A percentile compares a stretch with the other conserved stretches of the same genome.
Conservation (phyloP, 2,888 invertebrate genomes). For the Laspeyria flexula region DNA sequence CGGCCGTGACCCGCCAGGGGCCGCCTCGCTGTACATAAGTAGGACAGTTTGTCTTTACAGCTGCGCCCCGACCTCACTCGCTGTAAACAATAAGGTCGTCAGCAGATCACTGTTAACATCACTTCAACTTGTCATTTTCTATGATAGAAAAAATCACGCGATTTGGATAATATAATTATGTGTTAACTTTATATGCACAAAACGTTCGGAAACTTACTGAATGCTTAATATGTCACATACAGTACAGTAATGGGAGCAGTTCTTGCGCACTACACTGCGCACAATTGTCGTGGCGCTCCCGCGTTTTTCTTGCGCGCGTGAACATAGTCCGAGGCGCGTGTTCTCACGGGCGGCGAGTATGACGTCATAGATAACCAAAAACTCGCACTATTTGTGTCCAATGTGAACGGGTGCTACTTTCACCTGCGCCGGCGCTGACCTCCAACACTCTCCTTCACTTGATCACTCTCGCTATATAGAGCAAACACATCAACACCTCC, state of each 20-base stretch:
- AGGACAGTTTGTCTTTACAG: too few species aligned
- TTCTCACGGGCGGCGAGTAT: too few species aligned
- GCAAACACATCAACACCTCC: not conserved
- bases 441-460: not conserved
- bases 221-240: not conserved
- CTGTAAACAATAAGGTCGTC: too few species aligned
- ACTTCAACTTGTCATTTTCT: too few species aligned
- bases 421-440: conserved; percentile 30
- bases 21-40: too few species aligned
- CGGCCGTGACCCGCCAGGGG: too few species aligned
- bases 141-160: too few species aligned
- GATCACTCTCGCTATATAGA: not conserved
- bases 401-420: conserved; percentile 46
- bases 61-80: too few species aligned
- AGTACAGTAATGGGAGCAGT: conserved; percentile 18
- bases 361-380: too few species aligned
- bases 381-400: conserved; percentile 23
- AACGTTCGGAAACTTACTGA: not conserved
- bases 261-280: conserved; percentile 11
- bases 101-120: too few species aligned
- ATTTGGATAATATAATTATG: not conserved
- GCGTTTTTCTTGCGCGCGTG: conserved; percentile 24
- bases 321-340: too few species aligned
- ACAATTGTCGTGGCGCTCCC: conserved; percentile 19
- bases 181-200: not conserved